These are phyloP conservation scores for Acleris sparsana DNA, from an alignment of 2,888 invertebrate genomes.

Conservation along the genomic window DNA sequence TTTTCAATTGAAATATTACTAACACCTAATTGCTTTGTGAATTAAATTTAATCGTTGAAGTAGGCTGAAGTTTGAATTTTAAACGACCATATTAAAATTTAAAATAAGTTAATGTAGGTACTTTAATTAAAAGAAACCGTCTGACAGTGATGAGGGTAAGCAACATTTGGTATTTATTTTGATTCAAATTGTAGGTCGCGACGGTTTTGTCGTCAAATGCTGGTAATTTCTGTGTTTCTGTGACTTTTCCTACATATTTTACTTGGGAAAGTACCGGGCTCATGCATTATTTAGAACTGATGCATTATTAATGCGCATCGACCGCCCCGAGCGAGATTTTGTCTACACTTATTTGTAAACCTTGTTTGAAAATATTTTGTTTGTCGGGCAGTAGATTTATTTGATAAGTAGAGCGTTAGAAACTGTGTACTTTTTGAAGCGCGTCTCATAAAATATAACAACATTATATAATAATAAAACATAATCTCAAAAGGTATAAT, in stretches of 20 bases:
- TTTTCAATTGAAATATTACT: too few relatives aligned
- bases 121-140: conserved; percentile 64
- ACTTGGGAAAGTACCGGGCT: conserved; percentile 32
- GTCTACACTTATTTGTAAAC: conserved; percentile 44
- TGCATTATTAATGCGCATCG: conserved; percentile 60
- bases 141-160: conserved; percentile 64
- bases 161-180: conserved; percentile 47
- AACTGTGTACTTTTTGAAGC: neutral
- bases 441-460: too few relatives aligned
- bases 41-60: conserved; percentile 13
- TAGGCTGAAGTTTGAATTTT: conserved; percentile 12
- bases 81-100: conserved; percentile 35
- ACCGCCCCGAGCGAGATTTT: conserved; percentile 42
- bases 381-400: conserved; percentile 19
- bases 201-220: conserved; percentile 31
- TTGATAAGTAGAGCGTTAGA: conserved; percentile 13
- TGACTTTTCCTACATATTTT: conserved; percentile 38
- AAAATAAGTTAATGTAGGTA: conserved; percentile 56
- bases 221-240: conserved; percentile 35
- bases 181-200: conserved; percentile 43
- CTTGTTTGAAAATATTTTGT: conserved; percentile 42
- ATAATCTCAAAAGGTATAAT: too few relatives aligned
- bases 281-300: conserved; percentile 39
- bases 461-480: too few relatives aligned
- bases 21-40: conserved; percentile 22